Base-by-base conservation (phyloP, 2,113 vertebrate genomes). In the Tenrec ecaudatus region DNA sequence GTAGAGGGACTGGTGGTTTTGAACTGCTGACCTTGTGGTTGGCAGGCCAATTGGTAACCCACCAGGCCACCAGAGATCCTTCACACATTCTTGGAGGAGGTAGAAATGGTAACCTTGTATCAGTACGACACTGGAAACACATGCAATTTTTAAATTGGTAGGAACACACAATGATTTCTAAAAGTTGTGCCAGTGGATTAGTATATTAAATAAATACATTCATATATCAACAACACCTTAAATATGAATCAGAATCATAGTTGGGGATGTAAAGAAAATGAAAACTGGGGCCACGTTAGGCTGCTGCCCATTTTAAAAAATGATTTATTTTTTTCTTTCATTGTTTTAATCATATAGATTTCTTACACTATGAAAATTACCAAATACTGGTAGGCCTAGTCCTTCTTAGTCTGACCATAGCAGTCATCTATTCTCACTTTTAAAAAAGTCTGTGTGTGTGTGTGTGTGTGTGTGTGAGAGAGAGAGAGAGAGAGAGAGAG, bases 201-300 rank as follows among this genome's bases (percentile, higher is more conserved):
- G 53, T 14, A 86, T 33, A 86, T 78, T 96, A 94, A 66, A 69
- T 47, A n/a, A 93, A 82, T 77, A 77, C 10, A 75, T 14, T 60
- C 76, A 95, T 94, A 84, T 1, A n/a, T 79, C 62, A 94, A 93
- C 38, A 93, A 71, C 16, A 77, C 43, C 71, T 86, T 95, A 87
- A 36, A 94, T 73, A 89, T 66, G 68, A 91, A 36, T 43, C 58
- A 91, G 90, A 88, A 84, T 95, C 91, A 96, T 97, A 97, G 84
- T 93, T 96, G 93, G 47, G 97, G 97, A 97, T 97, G 97, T 95
- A 96, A 97, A 97, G 96, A 94, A 58, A 93, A 75, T 96, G 97
- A 98, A 84, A 97, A 96, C 15, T 92, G 79, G 93, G 96, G 96
- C 95, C 80, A 93, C 93, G 53, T 86, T 93, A 53, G 68, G 16